Evolutionary conservation across 35 echinoderm and acorn worm genomes (phyloP), one percentile per base, ranked within the genome.

Genomic region (Amphiura filiformis): DNA sequence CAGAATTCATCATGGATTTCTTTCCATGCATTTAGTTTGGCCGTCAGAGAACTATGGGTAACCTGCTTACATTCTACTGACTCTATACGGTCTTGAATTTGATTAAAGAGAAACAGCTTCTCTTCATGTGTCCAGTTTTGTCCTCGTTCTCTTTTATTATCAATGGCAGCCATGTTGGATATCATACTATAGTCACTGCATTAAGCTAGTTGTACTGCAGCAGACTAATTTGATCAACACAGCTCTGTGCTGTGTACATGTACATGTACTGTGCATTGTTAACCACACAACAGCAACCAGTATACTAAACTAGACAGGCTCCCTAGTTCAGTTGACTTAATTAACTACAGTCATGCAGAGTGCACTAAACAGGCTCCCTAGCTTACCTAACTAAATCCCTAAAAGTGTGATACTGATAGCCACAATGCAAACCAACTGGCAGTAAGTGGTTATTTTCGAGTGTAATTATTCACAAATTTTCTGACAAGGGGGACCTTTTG

Each of bases 1-100:
- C 61, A 70, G 28, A 70, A 70, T 70, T 70, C 61, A 70, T 70
- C 61, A 30, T 70, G 26, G 61, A 70, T 23, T 70, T 70, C 61
- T 26, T 70, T 70, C 61, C 61, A 70, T 70, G 61, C 61, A 2
- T 18, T 23, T n/a, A 13, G 61, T n/a, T 70, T 70, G 1, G 26
- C 2, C 61, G 7, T 70, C 28, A 70, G 26, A 70, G 61, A 70
- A 4, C 26, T 23, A 70, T 30, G 7, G 3, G 7, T 23, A 30
- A 70, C 61, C 1, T 30, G 7, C 28, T 70, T 70, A 23, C 28
- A 26, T 70, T 70, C 61, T 15, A 70, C 26, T 2, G 61, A 5
- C 1, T 18, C 17, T 15, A 70, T 70, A 1, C 61, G 61, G 1
- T 70, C 28, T 23, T 70, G 15, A 4, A 70, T 30, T 1, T 5